phyloP scores from a whole-genome alignment of 2,797 vertebrate species.

The Discoglossus pictus region DNA sequence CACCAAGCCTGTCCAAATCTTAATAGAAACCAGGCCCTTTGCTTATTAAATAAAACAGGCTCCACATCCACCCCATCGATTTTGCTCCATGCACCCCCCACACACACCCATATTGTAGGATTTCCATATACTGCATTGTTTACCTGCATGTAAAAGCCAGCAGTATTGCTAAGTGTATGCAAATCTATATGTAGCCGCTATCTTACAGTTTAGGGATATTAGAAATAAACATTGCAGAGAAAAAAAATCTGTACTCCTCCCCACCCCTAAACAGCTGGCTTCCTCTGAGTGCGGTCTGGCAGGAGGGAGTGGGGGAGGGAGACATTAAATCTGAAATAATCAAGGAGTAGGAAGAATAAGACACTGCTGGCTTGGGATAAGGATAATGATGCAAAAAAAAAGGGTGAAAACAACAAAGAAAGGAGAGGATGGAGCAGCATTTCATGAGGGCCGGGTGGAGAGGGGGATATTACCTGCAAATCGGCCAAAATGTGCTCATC shows the following conservation, averaged over 20 bases:
- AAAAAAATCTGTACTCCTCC: conserved; percentile 52
- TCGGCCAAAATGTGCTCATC: conserved; percentile 57
- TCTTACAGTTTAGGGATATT: not conserved
- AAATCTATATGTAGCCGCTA: not conserved
- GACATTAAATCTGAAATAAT: not conserved
- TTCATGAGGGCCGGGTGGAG: not conserved
- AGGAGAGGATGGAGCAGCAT: conserved; percentile 19
- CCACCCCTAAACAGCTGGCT: conserved; percentile 46
- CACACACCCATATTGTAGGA: not conserved
- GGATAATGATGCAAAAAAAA: not conserved
- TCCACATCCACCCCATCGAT: not conserved
- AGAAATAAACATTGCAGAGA: not conserved
- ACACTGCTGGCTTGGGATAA: not conserved
- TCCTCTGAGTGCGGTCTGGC: conserved; percentile 15
- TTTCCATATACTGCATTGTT: conserved; percentile 16
- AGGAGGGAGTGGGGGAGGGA: not conserved
- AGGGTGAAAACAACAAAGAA: not conserved
- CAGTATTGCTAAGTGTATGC: not conserved
- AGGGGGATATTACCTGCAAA: conserved; percentile 33
- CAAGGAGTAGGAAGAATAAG: not conserved
- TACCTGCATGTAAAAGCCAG: not conserved
- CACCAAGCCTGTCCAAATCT: no score
- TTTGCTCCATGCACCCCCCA: not conserved
- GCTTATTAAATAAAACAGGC: no score
- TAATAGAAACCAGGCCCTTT: no score